Evolutionary conservation across 23 tunicate species (phyloP).

Genomic region (Styela plicata): DNA sequence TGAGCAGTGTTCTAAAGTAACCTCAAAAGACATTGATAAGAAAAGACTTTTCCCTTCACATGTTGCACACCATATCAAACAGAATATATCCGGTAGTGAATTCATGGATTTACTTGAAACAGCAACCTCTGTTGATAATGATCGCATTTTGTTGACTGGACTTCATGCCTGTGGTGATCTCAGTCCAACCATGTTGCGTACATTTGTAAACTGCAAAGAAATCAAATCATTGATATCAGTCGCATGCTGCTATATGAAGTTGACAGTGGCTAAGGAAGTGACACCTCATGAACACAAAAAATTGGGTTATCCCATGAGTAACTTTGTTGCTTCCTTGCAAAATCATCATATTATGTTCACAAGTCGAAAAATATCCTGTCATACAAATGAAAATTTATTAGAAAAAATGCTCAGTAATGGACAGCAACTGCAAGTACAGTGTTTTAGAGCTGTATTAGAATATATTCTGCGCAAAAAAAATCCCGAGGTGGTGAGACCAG

Average conservation of each 20-base stretch:
- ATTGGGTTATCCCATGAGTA: conserved; percentile 71
- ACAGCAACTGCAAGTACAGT: conserved; percentile 37
- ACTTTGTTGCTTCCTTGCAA: conserved; percentile 16
- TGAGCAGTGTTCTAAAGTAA: conserved; percentile 12
- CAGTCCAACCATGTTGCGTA: conserved; percentile 76
- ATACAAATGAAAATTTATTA: conserved; percentile 41
- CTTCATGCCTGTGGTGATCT: conserved; percentile 94
- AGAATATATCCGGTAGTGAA: background rate
- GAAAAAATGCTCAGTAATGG: conserved; percentile 12
- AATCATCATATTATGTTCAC: conserved; percentile 42
- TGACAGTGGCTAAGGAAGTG: conserved; percentile 19
- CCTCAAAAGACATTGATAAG: background rate
- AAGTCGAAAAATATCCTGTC: conserved; percentile 52
- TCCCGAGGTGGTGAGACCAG: conserved; percentile 60
- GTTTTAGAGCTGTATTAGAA: conserved; percentile 78
- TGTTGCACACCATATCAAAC: background rate
- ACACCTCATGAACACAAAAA: background rate
- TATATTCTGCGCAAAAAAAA: conserved; percentile 34
- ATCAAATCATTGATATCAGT: conserved; percentile 63
- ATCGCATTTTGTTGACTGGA: conserved; percentile 49
- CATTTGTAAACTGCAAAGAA: conserved; percentile 43
- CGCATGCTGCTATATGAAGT: conserved; percentile 89
- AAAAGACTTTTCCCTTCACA: background rate
- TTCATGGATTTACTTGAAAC: background rate
- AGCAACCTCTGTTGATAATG: background rate